These are phyloP conservation scores for Drosophila longiperda DNA, from an alignment of 2,888 invertebrate genomes.

Conservation along the genomic window DNA sequence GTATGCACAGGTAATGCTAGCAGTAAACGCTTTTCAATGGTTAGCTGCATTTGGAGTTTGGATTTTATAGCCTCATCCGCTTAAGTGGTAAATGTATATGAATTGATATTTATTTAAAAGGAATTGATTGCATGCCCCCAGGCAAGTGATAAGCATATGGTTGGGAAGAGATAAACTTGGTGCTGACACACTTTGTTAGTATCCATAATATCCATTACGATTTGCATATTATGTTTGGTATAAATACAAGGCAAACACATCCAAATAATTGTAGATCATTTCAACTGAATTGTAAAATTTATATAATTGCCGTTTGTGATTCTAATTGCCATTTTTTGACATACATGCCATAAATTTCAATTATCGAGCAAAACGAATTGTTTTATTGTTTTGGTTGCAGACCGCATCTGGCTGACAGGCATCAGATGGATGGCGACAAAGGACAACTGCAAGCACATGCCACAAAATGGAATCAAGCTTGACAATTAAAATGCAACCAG, in stretches of 20 bases:
- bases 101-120: slow-evolving; percentile 20
- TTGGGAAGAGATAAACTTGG: neutral
- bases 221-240: neutral
- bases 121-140: neutral
- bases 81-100: slow-evolving; percentile 3
- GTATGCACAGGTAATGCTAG: slow-evolving; percentile 1
- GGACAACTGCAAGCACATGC: slow-evolving; percentile 20
- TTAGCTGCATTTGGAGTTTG: neutral
- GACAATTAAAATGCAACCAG: slow-evolving; percentile 68
- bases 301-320: neutral
- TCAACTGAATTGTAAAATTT: neutral
- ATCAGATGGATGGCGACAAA: slow-evolving; percentile 52
- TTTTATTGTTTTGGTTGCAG: neutral
- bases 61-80: neutral
- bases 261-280: neutral
- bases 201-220: neutral
- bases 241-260: too few relatives aligned
- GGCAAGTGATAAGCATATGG: slow-evolving; percentile 30
- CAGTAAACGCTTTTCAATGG: neutral
- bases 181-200: neutral
- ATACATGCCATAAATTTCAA: slow-evolving; percentile 1
- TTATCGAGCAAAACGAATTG: slow-evolving; percentile 15
- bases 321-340: slow-evolving; percentile 4
- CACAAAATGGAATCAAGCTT: slow-evolving; percentile 50
- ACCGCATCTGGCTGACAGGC: slow-evolving; percentile 33